These are phyloP conservation scores for Hydrotaea diabolus DNA, from an alignment of 2,888 invertebrate genomes.

Conservation along the genomic window DNA sequence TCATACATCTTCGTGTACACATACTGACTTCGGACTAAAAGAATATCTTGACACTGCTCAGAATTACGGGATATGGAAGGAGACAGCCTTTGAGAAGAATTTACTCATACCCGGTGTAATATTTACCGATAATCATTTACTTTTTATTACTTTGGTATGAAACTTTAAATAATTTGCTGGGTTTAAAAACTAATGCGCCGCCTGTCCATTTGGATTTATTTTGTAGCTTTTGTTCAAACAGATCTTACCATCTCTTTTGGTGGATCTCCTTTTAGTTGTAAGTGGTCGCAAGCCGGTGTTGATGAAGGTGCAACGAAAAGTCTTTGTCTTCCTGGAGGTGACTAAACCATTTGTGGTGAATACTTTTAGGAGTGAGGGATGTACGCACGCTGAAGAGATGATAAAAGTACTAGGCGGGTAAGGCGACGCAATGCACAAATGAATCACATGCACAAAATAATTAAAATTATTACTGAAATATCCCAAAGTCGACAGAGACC, in stretches of 20 bases:
- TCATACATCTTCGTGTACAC: constrained; percentile 69
- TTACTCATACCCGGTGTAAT: constrained; percentile 39
- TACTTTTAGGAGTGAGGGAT: constrained; percentile 71
- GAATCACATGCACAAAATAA: background rate
- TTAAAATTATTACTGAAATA: too few relatives aligned
- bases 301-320: constrained; percentile 71
- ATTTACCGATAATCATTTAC: background rate
- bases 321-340: constrained; percentile 69
- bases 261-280: constrained; percentile 69
- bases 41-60: background rate
- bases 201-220: background rate
- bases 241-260: constrained; percentile 71
- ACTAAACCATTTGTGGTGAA: constrained; percentile 74
- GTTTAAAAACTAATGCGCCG: background rate
- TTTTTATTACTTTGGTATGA: background rate
- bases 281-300: constrained; percentile 70
- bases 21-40: background rate
- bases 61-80: constrained; percentile 6
- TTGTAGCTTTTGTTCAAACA: constrained; percentile 71
- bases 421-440: background rate
- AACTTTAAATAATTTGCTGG: background rate
- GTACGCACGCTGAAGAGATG: constrained; percentile 65
- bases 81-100: constrained; percentile 34
- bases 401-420: constrained; percentile 66
- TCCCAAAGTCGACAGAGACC: too few relatives aligned